A percentile compares a stretch with the other conserved stretches of the same genome.
Evolutionary conservation across 1,140 invertebrate genomes (phyloP).

Genomic region (Bombus difficillimus): DNA sequence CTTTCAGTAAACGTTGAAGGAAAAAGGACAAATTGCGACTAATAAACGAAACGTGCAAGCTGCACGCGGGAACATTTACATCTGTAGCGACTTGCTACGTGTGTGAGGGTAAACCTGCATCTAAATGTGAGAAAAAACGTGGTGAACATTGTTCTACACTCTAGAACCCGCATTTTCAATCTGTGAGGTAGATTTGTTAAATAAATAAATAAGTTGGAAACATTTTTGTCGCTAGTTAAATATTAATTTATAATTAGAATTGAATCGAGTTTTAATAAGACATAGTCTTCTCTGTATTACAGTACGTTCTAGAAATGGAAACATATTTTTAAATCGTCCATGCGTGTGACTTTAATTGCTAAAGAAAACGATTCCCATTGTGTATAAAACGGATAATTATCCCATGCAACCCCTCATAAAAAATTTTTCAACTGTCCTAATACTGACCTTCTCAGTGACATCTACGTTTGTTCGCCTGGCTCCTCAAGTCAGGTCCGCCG

Average conservation of each 20-base stretch:
- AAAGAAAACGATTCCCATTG: background rate
- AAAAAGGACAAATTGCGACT: background rate
- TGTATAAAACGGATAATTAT: background rate
- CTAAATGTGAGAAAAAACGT: background rate
- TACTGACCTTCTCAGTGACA: conserved; percentile 68
- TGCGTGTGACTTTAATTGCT: too few relatives aligned
- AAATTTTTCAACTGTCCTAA: background rate
- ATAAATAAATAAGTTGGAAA: too few relatives aligned
- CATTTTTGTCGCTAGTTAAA: too few relatives aligned
- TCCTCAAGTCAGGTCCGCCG: conserved; percentile 65
- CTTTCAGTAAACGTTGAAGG: background rate
- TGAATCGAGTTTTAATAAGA: too few relatives aligned
- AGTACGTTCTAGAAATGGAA: too few relatives aligned
- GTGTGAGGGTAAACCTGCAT: background rate
- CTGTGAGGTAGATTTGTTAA: too few relatives aligned
- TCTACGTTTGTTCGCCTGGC: conserved; percentile 50
- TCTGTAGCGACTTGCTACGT: background rate
- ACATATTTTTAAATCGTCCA: too few relatives aligned
- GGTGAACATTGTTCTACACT: too few relatives aligned
- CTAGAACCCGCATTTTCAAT: too few relatives aligned
- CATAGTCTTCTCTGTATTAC: too few relatives aligned
- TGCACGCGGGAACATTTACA: background rate
- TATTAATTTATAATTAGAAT: too few relatives aligned
- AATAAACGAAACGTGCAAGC: background rate
- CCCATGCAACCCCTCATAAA: background rate